Evolutionary conservation across 2,888 invertebrate genomes (phyloP), one percentile per base, ranked within the genome.

Genomic region (Agonopterix subpropinquella): DNA sequence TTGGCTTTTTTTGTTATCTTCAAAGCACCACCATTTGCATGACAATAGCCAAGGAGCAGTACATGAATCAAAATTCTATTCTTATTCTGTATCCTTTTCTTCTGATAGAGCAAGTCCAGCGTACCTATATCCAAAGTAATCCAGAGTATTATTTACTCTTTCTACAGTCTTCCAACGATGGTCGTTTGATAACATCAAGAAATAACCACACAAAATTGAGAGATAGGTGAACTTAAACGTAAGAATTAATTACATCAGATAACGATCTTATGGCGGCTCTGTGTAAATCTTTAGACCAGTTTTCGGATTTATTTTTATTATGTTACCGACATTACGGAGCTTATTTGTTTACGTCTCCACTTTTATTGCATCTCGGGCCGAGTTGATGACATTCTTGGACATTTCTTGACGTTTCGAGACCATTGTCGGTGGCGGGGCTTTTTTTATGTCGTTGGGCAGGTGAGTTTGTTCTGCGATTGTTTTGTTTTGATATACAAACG

Each of bases 211-310:
- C 57, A 53, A 61, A 56, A 64, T 63, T 58, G 59, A 63, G 59
- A 61, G 59, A 64, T 56, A 58, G 50, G 53, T 53, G 41, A 56
- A 53, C 53, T 57, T 57, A 53, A 58, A 54, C 47, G 45, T 42
- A 48, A 45, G 48, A 47, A 69, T 69, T 67, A 65, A 66, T 68
- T 67, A 62, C 62, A 47, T 47, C 36, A 46, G 67, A 67, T 69
- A 62, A 60, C 60, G 51, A 67, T 67, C 67, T 57, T 46, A 56
- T 51, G 56, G 18, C 50, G 56, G 52, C 59, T 62, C 56, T 50
- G 58, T 50, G 58, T 62, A 64, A 61, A 66, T 61, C 60, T 61
- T 53, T 55, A 50, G 58, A 66, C 64, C 61, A 59, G 64, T 62
- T 56, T 58, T 57, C 52, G 55, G 57, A 62, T 63, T 64, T 67